Evolutionary conservation across 1,140 invertebrate genomes (phyloP).

Genomic region (Gyrodactylus salaris): DNA sequence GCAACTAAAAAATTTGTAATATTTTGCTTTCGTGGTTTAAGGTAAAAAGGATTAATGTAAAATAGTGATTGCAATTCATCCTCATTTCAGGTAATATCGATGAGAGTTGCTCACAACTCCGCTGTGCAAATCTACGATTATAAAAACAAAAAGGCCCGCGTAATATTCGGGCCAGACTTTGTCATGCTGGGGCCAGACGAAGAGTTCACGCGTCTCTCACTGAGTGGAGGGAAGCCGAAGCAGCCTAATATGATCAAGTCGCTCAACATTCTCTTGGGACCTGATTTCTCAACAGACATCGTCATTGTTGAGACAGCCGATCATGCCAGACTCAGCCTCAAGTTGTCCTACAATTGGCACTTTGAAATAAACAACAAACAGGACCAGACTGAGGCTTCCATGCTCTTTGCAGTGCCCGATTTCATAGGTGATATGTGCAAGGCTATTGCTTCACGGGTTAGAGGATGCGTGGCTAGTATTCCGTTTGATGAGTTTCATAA

Average conservation of each 20-base stretch:
- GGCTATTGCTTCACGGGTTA: constrained; percentile 15
- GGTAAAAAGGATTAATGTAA: too few species aligned
- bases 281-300: constrained; percentile 17
- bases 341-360: constrained; percentile 16
- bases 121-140: constrained; percentile 18
- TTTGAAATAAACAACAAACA: constrained; percentile 13
- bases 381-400: constrained; percentile 12
- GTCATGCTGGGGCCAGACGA: constrained; percentile 17
- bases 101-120: constrained; percentile 16
- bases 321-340: constrained; percentile 15
- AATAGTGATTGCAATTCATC: too few species aligned
- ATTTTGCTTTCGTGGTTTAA: too few species aligned
- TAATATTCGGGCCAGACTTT: constrained; percentile 17
- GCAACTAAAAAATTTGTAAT: too few species aligned
- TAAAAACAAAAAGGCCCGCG: constrained; percentile 15
- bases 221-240: constrained; percentile 18
- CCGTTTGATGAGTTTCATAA: constrained; percentile 17
- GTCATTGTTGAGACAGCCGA: constrained; percentile 18
- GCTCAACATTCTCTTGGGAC: constrained; percentile 16
- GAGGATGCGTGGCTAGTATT: constrained; percentile 14
- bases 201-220: constrained; percentile 16
- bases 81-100: constrained; percentile 12
- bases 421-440: constrained; percentile 17
- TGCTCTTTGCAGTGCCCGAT: constrained; percentile 16
- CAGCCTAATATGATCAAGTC: constrained; percentile 14